A percentile compares a stretch with the other conserved stretches of the same genome.
Conservation (phyloP, 2,888 invertebrate genomes). For the Calameuta idolon region DNA sequence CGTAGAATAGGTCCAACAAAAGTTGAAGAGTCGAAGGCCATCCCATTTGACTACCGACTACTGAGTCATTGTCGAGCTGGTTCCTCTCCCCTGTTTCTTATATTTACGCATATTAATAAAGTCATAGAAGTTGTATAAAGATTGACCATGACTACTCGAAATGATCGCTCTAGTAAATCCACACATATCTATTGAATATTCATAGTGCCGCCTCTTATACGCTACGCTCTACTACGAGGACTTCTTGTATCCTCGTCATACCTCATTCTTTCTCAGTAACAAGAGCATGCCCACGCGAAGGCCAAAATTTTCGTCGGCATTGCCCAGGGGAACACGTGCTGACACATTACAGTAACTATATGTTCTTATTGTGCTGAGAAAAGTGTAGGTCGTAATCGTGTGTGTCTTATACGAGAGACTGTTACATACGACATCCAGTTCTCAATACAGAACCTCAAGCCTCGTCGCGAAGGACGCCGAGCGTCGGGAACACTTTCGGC, state of each 20-base stretch:
- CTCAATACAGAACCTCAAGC: not conserved
- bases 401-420: slow-evolving; percentile 16
- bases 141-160: not conserved
- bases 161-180: slow-evolving; percentile 12
- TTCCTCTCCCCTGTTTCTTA: not conserved
- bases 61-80: not conserved
- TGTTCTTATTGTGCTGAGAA: not conserved
- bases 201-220: slow-evolving; percentile 12
- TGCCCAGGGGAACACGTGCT: not conserved
- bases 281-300: not conserved
- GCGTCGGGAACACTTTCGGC: slow-evolving; percentile 50
- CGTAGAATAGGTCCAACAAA: slow-evolving; percentile 11
- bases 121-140: not conserved
- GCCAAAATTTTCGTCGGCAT: not conserved
- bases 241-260: not conserved
- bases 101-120: not conserved
- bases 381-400: slow-evolving; percentile 3
- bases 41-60: slow-evolving; percentile 11
- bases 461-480: not conserved
- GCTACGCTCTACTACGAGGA: not conserved
- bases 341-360: not conserved
- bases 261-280: not conserved
- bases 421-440: not conserved
- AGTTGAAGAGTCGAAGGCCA: slow-evolving; percentile 16
- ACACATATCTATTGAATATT: slow-evolving; percentile 2